phyloP scores from a whole-genome alignment of 2,888 invertebrate species.

The Leptopilina myrica region DNA sequence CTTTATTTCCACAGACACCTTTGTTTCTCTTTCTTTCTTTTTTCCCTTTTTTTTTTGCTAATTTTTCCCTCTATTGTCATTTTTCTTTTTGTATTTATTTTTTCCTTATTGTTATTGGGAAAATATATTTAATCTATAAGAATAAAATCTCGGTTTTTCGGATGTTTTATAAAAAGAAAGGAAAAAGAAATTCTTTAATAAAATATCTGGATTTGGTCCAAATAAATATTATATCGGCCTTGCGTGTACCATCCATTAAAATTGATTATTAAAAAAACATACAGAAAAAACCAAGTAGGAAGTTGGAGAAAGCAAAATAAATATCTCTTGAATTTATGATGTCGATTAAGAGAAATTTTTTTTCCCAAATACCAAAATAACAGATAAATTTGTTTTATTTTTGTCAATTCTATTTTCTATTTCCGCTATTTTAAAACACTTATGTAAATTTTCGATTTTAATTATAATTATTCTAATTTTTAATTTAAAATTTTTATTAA shows the following conservation, averaged over 20 bases:
- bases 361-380: not conserved
- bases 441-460: too few species aligned
- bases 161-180: not conserved
- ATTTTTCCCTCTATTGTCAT: not conserved
- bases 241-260: conserved; percentile 9
- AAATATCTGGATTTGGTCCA: conserved; percentile 8
- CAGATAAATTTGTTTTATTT: too few species aligned
- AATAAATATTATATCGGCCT: not conserved
- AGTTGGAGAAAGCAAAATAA: conserved; percentile 18
- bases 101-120: not conserved
- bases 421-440: too few species aligned
- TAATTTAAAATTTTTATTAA: too few species aligned
- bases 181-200: not conserved
- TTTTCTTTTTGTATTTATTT: not conserved
- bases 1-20: conserved; percentile 31
- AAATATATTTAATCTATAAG: not conserved
- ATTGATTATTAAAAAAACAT: conserved; percentile 5
- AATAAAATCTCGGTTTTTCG: not conserved
- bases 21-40: not conserved
- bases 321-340: conserved; percentile 5
- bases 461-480: too few species aligned
- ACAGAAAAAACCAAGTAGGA: not conserved
- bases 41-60: not conserved
- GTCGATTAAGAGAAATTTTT: not conserved
- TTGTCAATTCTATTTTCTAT: too few species aligned